Evolutionary conservation across 1,140 invertebrate genomes (phyloP), one percentile per base, ranked within the genome.

Genomic region (Drosophila azteca): DNA sequence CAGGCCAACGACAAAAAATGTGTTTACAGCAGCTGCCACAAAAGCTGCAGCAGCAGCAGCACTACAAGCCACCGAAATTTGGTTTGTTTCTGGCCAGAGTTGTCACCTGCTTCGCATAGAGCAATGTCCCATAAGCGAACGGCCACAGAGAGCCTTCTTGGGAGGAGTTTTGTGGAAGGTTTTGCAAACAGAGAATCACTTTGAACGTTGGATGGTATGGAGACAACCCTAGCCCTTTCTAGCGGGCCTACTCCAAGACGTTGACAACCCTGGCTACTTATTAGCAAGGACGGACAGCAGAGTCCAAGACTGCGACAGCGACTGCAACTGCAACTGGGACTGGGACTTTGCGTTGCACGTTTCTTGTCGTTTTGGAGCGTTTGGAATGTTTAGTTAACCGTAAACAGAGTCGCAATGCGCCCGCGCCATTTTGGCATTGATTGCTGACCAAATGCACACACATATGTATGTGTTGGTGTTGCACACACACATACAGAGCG

Each of bases 301-400:
- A 9, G n/a, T 9, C 22, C 53, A 57, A 45, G 44, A 26, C 24
- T 29, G 15, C 24, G 6, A 26, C 24, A 17, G 15, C 15, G 6
- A 59, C 58, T 15, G 15, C 15, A 24, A 57, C 66, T 29, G n/a
- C 24, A 45, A 35, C 17, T 51, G 49, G 24, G 49, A 57, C 48
- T 48, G 20, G 52, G 61, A 39, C 35, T 24, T 22, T 52, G 22
- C 13, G 24, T 48, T 44, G 17, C 44, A 11, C 43, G 24, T 68
- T 50, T 55, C 45, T 59, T 48, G 48, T 65, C 65, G 46, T 81
- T 63, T 82, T 83, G 70, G 79, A 82, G 65, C 62, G 64, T 81
- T 85, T 88, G 82, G 82, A 87, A 87, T 87, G 82, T 71, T 82
- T 88, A 82, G 82, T 82, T 87, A 85, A 87, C 81, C 82, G 82